Conservation (phyloP, 2,797 vertebrate species). For the Platyrinchus mystaceus region DNA sequence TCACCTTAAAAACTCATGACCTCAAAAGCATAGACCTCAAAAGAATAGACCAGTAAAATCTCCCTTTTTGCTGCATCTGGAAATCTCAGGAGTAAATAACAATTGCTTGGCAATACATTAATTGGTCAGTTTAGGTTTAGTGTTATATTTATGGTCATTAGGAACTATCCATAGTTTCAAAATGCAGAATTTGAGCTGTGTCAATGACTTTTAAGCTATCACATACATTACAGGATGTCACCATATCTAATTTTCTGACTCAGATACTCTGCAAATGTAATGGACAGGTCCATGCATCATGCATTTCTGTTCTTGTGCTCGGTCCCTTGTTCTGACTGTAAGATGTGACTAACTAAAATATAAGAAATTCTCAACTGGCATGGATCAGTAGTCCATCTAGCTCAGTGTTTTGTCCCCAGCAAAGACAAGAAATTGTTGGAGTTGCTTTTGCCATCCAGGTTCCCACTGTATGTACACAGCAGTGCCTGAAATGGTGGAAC, state of each 20-base stretch:
- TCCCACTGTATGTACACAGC: accelerated
- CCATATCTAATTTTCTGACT: not conserved
- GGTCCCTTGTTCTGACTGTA: not conserved
- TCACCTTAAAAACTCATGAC: not conserved
- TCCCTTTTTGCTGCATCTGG: not conserved
- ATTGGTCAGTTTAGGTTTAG: not conserved
- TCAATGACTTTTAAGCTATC: not conserved
- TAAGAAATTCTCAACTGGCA: not conserved
- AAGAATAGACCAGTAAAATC: not conserved
- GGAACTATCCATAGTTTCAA: not conserved
- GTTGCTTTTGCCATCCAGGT: not conserved
- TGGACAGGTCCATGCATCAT: not conserved
- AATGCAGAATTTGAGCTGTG: not conserved
- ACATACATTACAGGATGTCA: not conserved
- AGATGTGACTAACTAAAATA: not conserved
- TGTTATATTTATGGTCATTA: not conserved
- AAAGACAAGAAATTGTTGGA: not conserved
- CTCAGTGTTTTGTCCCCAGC: not conserved
- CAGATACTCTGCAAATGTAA: not conserved
- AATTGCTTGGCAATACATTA: not conserved
- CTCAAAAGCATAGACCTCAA: too few relatives aligned
- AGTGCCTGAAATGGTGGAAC: not conserved
- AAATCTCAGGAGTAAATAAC: not conserved
- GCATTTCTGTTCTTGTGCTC: not conserved
- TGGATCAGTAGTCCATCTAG: not conserved